phyloP scores from a whole-genome alignment of 64 coral and sea anemone species.

The Stichodactyla mertensii region DNA sequence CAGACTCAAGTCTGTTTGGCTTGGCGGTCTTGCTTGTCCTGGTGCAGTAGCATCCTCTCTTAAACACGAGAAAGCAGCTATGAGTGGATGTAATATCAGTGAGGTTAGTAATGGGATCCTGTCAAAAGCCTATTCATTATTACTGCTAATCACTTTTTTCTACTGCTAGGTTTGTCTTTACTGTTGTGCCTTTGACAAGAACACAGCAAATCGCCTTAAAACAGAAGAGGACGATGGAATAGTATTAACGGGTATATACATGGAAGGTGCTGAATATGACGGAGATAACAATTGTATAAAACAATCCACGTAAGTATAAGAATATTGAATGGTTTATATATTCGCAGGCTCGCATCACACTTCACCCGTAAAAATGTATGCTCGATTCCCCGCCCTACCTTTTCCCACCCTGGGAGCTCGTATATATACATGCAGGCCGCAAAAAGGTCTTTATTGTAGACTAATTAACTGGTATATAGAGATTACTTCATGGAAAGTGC shows the following conservation, averaged over 20 bases:
- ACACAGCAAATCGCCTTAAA: slow-evolving; percentile 3
- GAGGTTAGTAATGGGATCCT: slow-evolving; percentile 36
- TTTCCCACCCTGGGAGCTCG: too few relatives aligned
- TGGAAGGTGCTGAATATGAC: slow-evolving; percentile 54
- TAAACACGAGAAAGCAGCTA: slow-evolving; percentile 82
- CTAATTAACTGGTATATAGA: too few relatives aligned
- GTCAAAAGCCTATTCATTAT: too few relatives aligned
- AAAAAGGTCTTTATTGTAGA: not conserved
- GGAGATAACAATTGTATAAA: slow-evolving; percentile 16
- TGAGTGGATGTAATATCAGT: slow-evolving; percentile 56
- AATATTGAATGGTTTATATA: not conserved
- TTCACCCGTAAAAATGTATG: too few relatives aligned
- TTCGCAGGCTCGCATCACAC: too few relatives aligned
- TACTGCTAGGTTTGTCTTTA: slow-evolving; percentile 41
- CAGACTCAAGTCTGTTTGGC: slow-evolving; percentile 71
- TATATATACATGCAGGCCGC: not conserved
- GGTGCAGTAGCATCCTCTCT: slow-evolving; percentile 64
- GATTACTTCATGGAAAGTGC: too few relatives aligned
- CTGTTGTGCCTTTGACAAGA: slow-evolving; percentile 29
- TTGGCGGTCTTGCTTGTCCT: slow-evolving; percentile 88
- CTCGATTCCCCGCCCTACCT: too few relatives aligned
- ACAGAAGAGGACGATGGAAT: slow-evolving; percentile 45
- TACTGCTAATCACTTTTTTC: not conserved
- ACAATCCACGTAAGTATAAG: slow-evolving; percentile 38
- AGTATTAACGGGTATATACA: slow-evolving; percentile 42